phyloP scores from a whole-genome alignment of 2,113 vertebrate species.

The Dinomys branickii region DNA sequence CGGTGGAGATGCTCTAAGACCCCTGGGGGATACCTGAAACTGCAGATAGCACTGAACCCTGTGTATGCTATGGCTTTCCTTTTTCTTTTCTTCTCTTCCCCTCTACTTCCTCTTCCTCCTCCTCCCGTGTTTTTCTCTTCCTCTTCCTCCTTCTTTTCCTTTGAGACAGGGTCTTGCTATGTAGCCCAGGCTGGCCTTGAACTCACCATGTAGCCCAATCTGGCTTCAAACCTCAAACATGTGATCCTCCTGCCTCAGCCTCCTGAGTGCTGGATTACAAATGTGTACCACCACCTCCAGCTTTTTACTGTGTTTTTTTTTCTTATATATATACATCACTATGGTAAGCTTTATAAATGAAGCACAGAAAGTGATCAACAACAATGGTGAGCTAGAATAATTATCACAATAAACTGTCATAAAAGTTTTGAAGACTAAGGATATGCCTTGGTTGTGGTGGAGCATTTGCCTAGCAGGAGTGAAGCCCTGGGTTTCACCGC shows the following conservation, averaged over 20 bases:
- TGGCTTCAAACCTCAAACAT: not conserved
- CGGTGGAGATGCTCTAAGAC: not conserved
- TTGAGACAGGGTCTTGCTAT: not conserved
- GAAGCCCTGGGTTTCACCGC: not conserved
- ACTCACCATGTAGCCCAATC: not conserved
- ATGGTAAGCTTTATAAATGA: not conserved
- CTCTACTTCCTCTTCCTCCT: not conserved
- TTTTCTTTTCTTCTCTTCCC: not conserved
- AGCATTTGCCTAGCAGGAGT: not conserved
- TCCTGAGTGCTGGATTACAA: not conserved
- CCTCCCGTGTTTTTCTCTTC: not conserved
- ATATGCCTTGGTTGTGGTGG: not conserved
- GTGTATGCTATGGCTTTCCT: not conserved
- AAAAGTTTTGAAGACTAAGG: not conserved
- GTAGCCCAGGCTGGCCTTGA: not conserved
- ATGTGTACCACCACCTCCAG: no score
- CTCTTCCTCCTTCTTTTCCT: not conserved
- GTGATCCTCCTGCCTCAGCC: not conserved
- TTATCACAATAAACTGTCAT: not conserved
- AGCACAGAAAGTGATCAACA: not conserved
- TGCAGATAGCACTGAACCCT: not conserved
- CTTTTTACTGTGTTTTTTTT: not conserved
- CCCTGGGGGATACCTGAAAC: not conserved
- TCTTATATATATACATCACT: not conserved
- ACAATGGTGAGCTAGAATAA: not conserved